These are phyloP conservation scores for Microplitis deprimator DNA, from an alignment of 2,888 invertebrate species.

Conservation along the genomic window DNA sequence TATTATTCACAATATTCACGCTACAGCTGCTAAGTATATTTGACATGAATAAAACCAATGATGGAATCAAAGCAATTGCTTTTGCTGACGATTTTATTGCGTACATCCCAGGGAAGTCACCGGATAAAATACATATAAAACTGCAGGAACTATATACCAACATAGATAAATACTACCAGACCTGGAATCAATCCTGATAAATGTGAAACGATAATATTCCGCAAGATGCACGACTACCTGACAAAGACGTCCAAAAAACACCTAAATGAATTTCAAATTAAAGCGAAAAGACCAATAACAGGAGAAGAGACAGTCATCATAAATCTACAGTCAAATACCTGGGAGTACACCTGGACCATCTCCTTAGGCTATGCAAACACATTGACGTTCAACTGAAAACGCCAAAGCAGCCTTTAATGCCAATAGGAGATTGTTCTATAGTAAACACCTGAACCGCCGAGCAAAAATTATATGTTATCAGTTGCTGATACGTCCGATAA, in stretches of 20 bases:
- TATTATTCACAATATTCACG: constrained; percentile 47
- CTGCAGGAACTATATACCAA: constrained; percentile 28
- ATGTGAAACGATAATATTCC: neutral
- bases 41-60: neutral
- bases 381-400: constrained; percentile 28
- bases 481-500: constrained; percentile 24
- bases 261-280: neutral
- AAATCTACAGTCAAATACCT: constrained; percentile 31
- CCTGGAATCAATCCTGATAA: constrained; percentile 38
- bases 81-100: neutral
- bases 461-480: constrained; percentile 32
- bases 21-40: neutral
- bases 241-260: neutral
- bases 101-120: neutral
- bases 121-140: neutral
- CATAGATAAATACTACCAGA: constrained; percentile 31
- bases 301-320: constrained; percentile 11
- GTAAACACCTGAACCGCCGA: neutral
- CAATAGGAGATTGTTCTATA: constrained; percentile 20
- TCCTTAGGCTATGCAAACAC: neutral
- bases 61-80: neutral
- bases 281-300: constrained; percentile 6
- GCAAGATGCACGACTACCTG: neutral
- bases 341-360: constrained; percentile 33
- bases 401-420: constrained; percentile 2